Evolutionary conservation across 2,113 vertebrate genomes (phyloP), one percentile per base, ranked within the genome.

Genomic region (Macquaria ambigua): DNA sequence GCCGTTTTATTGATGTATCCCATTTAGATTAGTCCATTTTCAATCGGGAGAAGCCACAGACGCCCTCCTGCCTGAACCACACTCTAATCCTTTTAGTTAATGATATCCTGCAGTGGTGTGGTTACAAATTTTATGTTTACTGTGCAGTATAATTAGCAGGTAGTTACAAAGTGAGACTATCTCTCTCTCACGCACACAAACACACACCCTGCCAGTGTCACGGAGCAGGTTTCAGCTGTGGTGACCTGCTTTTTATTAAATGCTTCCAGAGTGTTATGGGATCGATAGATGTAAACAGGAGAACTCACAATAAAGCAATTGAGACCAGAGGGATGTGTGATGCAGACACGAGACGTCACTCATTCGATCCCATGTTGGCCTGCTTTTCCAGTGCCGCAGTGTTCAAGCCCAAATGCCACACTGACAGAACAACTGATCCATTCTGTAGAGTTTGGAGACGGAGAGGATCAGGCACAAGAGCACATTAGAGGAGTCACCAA

Each of bases 61-160:
- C 89, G 90, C 93, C 91, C 94, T 93, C 84, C 81, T 6, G 77
- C 64, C 84, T 70, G 50, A 87, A 64, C 93, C 91, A 93, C 93
- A 86, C 95, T 96, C 91, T 95, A 94, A 96, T 97, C 96, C 95
- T 96, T 96, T 97, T 97, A 96, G 96, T 95, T 96, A 96, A 97
- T 94, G 94, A 95, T 91, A 90, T 94, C 94, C 94, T 92, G 86
- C 90, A 91, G 88, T 88, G 92, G 91, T 77, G 87, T 87, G 93
- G 96, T 93, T 95, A 95, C 97, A 95, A 86, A 94, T 94, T 92
- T 90, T 76, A 90, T 95, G 95, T 97, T 92, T 94, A 87, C 94
- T 91, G 93, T 88, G 81, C 14, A 61, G 87, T 79, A 90, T 93
- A 94, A 95, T 96, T 95, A 94, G 91, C 89, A 89, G 86, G 75